Evolutionary conservation across 1,140 invertebrate genomes (phyloP), one percentile per base, ranked within the genome.

Genomic region (Tribolium castaneum): DNA sequence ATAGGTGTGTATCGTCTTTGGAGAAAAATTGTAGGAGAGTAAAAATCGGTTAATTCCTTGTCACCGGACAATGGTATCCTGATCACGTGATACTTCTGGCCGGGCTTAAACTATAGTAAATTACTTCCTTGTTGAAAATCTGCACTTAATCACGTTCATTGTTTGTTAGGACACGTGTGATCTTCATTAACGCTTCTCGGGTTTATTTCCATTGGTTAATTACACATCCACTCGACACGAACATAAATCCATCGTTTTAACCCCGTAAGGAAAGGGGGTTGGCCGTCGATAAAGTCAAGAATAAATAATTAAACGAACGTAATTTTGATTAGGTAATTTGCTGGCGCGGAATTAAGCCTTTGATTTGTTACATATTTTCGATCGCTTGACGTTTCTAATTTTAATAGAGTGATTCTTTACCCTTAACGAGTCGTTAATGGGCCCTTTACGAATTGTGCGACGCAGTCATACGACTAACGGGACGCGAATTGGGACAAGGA

Each of bases 311-410:
- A 66, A 66, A 35, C 13, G 59, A 13, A 22, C 25, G 59, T 12
- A 66, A 22, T 66, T 13, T 66, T 66, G 59, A 66, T 66, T 66
- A 66, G n/a, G 59, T 66, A 66, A 66, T 66, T 66, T 66, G 25
- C 25, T 34, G 10, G 35, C 59, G 9, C 4, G 30, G 59, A 66
- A 66, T 66, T 66, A 35, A 34, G 39, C 59, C 59, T 66, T 66
- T 66, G 59, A 66, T 66, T 66, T 66, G 59, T 35, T 13, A 35
- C 54, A 25, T 56, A 59, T 25, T 35, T 35, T 34, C 59, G 59
- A 66, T 66, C 59, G 54, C 3, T 25, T 9, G 19, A 59, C 54
- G 10, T 59, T 59, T 25, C 59, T 66, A 66, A 66, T 66, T 66
- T 66, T 35, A 30, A 66, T 35, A 66, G 34, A 34, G 6, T 66